A percentile compares a stretch with the other conserved stretches of the same genome.
These are phyloP conservation scores for Scotopteryx bipunctaria DNA, from an alignment of 2,888 invertebrate genomes.

Conservation along the genomic window DNA sequence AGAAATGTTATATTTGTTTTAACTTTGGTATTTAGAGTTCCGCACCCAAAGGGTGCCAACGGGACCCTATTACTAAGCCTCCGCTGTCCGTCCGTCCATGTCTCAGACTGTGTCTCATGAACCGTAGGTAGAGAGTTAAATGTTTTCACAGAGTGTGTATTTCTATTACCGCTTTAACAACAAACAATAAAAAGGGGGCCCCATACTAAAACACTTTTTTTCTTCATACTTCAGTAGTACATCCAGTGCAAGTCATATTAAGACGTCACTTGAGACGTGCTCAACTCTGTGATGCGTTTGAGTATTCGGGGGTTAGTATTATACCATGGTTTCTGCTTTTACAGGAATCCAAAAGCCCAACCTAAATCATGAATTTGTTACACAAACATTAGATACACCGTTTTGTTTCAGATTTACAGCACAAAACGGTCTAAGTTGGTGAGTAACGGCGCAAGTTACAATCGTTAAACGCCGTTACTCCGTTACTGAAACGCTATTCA, in stretches of 20 bases:
- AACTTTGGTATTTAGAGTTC: too few relatives aligned
- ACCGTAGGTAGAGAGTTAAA: too few relatives aligned
- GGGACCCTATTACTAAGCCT: too few relatives aligned
- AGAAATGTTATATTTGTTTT: slow-evolving; percentile 18
- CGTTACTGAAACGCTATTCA: slow-evolving; percentile 29
- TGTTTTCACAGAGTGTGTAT: too few relatives aligned
- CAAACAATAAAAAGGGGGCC: neutral
- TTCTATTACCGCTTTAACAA: neutral
- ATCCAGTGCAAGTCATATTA: too few relatives aligned
- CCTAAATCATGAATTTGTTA: slow-evolving; percentile 1
- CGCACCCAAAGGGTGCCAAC: too few relatives aligned
- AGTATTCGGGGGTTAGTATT: too few relatives aligned
- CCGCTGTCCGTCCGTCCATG: too few relatives aligned
- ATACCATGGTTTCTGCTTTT: neutral
- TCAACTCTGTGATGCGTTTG: too few relatives aligned
- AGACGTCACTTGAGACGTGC: too few relatives aligned
- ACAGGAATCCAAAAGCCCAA: neutral
- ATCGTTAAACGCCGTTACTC: slow-evolving; percentile 31
- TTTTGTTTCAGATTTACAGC: slow-evolving; percentile 28
- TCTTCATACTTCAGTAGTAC: too few relatives aligned
- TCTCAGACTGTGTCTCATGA: too few relatives aligned
- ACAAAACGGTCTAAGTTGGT: slow-evolving; percentile 26
- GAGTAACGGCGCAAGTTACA: slow-evolving; percentile 30
- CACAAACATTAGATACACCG: slow-evolving; percentile 15
- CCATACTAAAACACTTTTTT: neutral